Evolutionary conservation across 2,113 vertebrate species (phyloP).

Genomic region (Lampris incognitus): DNA sequence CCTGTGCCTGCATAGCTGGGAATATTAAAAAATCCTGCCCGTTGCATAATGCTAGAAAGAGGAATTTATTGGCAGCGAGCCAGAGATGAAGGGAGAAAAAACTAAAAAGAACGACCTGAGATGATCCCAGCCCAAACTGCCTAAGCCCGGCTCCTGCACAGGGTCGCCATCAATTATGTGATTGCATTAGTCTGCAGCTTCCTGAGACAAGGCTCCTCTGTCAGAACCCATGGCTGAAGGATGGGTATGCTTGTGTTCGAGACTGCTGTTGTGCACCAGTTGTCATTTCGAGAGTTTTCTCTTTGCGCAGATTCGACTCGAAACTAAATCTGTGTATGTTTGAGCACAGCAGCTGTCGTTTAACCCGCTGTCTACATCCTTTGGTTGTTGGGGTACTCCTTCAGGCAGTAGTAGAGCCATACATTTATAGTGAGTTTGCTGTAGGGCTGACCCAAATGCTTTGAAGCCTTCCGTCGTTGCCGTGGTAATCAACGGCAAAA

Average conservation of each 20-base stretch:
- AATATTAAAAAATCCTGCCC: constrained; percentile 38
- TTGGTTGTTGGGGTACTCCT: not conserved
- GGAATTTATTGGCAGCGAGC: constrained; percentile 22
- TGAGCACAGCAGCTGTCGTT: not conserved
- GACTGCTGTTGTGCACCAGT: constrained; percentile 23
- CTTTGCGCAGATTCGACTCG: not conserved
- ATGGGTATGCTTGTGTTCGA: constrained; percentile 34
- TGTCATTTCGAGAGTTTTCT: not conserved
- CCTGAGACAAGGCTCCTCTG: constrained; percentile 54
- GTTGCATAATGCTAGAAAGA: constrained; percentile 38
- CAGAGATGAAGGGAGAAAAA: not conserved
- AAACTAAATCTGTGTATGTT: not conserved
- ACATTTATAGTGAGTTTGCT: not conserved
- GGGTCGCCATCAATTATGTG: constrained; percentile 30
- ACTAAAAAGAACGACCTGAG: constrained; percentile 4
- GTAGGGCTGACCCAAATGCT: not conserved
- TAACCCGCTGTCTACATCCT: not conserved
- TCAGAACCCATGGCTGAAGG: constrained; percentile 44
- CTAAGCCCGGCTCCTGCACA: not conserved
- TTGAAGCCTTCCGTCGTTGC: too few relatives aligned
- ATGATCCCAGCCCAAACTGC: constrained; percentile 11
- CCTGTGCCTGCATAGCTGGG: constrained; percentile 5
- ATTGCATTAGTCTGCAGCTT: constrained; percentile 38
- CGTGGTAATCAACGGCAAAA: too few relatives aligned
- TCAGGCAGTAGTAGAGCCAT: not conserved